A percentile compares a stretch with the other conserved stretches of the same genome.
Evolutionary conservation across 2,888 invertebrate species (phyloP).

Genomic region (Halocaridina rubra): DNA sequence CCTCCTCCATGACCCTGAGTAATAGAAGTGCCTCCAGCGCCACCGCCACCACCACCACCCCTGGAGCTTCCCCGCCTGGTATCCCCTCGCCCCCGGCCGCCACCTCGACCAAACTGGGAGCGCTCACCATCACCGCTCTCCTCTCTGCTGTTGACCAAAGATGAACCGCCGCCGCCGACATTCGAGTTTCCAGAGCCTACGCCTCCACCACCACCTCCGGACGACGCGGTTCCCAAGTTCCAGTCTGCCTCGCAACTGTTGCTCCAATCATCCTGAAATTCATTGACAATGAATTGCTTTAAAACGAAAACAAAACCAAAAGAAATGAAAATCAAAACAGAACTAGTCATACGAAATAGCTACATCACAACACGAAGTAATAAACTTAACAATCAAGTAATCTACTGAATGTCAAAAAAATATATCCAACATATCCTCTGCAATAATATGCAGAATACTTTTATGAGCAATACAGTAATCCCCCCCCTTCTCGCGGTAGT

Average conservation of each 20-base stretch:
- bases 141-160: constrained; percentile 41
- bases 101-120: constrained; percentile 58
- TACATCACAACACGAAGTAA: too few relatives aligned
- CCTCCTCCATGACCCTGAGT: constrained; percentile 29
- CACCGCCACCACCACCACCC: constrained; percentile 43
- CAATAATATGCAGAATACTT: too few relatives aligned
- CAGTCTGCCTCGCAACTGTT: constrained; percentile 41
- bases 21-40: constrained; percentile 25
- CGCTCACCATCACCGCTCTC: constrained; percentile 51
- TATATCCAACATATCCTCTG: not conserved
- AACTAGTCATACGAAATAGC: too few relatives aligned
- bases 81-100: constrained; percentile 53
- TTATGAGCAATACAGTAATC: too few relatives aligned
- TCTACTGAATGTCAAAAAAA: not conserved
- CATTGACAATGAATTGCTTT: too few relatives aligned
- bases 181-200: constrained; percentile 11
- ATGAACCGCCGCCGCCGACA: constrained; percentile 36
- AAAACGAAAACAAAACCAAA: too few relatives aligned
- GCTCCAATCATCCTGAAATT: constrained; percentile 46
- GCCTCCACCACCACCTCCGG: not conserved
- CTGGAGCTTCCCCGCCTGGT: constrained; percentile 51
- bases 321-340: not conserved
- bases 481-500: too few relatives aligned
- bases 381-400: too few relatives aligned
- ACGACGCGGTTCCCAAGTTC: not conserved